phyloP scores from a whole-genome alignment of 2,888 invertebrate genomes.

The Eupithecia exiguata region DNA sequence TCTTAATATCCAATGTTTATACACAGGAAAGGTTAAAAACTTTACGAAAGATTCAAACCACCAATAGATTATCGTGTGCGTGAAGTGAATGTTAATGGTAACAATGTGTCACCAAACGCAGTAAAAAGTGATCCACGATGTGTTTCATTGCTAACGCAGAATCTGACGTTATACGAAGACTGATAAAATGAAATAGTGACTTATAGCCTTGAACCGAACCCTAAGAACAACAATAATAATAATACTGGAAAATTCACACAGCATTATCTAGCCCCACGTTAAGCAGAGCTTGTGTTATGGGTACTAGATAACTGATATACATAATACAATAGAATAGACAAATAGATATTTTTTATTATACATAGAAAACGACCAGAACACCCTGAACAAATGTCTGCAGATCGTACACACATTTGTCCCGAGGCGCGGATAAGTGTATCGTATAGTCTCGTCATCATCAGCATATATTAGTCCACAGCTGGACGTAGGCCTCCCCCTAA shows the following conservation, averaged over 20 bases:
- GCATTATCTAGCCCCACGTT: too few species aligned
- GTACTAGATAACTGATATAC: too few species aligned
- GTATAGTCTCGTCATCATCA: too few species aligned
- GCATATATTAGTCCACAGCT: too few species aligned
- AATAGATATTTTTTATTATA: too few species aligned
- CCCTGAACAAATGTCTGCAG: too few species aligned
- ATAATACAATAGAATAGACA: too few species aligned
- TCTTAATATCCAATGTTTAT: constrained; percentile 35
- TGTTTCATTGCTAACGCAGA: neutral
- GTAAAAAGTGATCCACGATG: constrained; percentile 3
- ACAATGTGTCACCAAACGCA: constrained; percentile 8
- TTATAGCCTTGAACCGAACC: neutral
- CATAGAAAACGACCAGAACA: too few species aligned
- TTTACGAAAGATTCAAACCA: constrained; percentile 30
- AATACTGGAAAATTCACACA: too few species aligned
- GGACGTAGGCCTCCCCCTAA: too few species aligned
- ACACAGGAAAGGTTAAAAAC: constrained; percentile 42
- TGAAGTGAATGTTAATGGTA: constrained; percentile 29
- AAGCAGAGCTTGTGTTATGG: too few species aligned
- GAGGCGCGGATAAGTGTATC: neutral
- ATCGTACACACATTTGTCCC: too few species aligned
- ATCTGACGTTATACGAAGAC: neutral
- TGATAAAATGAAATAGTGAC: neutral
- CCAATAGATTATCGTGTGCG: constrained; percentile 18
- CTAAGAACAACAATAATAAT: neutral